Conservation (phyloP, 1,140 invertebrate genomes). For the Sycobia sp. region DNA sequence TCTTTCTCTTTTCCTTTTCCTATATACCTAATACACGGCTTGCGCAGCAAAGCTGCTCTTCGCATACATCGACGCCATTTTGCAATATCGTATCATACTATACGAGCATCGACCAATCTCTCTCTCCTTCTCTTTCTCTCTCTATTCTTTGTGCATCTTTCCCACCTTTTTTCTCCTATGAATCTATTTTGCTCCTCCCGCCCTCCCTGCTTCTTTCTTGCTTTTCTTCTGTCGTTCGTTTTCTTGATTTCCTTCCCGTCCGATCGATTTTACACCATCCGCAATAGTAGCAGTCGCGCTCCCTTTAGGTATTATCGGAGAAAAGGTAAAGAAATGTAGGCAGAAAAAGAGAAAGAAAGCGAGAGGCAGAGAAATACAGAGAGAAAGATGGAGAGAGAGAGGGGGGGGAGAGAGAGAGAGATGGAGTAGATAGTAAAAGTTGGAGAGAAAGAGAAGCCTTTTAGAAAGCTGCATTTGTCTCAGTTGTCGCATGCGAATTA, state of each 20-base stretch:
- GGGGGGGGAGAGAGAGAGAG: no score
- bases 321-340: neutral
- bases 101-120: constrained; percentile 10
- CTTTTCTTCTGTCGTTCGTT: constrained; percentile 20
- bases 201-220: neutral
- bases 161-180: no score
- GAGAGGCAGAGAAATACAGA: neutral
- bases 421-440: no score
- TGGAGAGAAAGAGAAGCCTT: neutral
- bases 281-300: neutral
- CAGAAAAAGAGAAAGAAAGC: no score
- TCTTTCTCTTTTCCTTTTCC: constrained; percentile 32
- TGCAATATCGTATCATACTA: constrained; percentile 59
- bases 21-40: constrained; percentile 34
- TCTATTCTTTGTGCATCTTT: no score
- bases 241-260: constrained; percentile 24
- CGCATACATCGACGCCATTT: constrained; percentile 60
- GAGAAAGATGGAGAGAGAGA: neutral
- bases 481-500: no score
- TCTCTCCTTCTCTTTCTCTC: constrained; percentile 15
- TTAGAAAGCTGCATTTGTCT: neutral
- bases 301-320: constrained; percentile 8
- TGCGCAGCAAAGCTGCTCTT: constrained; percentile 39
- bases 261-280: neutral
- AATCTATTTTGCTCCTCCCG: no score